Conservation (phyloP, 2,888 invertebrate genomes). For the Margaritifera margaritifera region DNA sequence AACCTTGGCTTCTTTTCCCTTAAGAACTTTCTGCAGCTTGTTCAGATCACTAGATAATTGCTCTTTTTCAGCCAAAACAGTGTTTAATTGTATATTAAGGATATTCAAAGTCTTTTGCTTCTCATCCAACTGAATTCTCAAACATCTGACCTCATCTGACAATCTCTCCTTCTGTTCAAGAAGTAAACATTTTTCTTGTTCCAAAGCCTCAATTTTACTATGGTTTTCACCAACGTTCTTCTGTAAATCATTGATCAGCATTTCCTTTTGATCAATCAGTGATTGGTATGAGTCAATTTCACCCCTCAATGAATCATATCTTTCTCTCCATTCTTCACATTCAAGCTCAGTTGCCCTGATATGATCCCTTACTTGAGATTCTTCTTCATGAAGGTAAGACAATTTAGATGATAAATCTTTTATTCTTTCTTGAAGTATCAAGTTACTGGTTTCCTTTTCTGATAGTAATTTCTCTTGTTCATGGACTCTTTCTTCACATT, state of each 20-base stretch:
- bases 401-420: constrained; percentile 27
- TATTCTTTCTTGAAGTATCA: constrained; percentile 22
- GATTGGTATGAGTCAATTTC: no score
- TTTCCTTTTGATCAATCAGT: no score
- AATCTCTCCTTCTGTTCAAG: no score
- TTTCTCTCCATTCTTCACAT: constrained; percentile 14
- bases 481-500: constrained; percentile 15
- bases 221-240: no score
- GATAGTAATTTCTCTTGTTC: constrained; percentile 18
- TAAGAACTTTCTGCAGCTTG: constrained; percentile 51
- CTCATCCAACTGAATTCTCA: no score
- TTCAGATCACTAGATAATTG: constrained; percentile 29
- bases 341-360: no score
- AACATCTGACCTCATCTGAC: no score
- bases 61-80: constrained; percentile 28
- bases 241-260: no score
- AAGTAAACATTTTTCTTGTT: no score
- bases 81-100: neutral
- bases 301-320: neutral
- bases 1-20: constrained; percentile 47
- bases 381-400: constrained; percentile 27
- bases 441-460: neutral
- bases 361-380: constrained; percentile 1
- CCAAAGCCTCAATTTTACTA: no score
- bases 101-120: neutral